These are phyloP conservation scores for Formicarius rufipectus DNA, from an alignment of 2,113 vertebrate genomes.

Conservation along the genomic window DNA sequence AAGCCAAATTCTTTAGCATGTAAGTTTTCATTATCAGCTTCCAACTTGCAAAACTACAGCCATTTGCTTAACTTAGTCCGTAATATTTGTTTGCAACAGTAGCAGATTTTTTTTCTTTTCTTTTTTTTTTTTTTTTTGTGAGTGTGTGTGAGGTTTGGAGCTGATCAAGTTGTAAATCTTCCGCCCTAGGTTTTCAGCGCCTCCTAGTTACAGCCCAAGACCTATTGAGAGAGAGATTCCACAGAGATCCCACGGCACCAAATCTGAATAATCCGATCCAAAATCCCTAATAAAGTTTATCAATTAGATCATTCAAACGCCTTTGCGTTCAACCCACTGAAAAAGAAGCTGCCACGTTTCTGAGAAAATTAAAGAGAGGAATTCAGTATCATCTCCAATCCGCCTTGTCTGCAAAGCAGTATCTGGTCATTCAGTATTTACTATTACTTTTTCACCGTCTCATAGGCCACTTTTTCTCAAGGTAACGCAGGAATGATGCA, in stretches of 20 bases:
- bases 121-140: neutral
- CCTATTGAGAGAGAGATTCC: constrained; percentile 40
- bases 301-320: neutral
- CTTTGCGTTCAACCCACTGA: neutral
- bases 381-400: neutral
- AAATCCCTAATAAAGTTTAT: constrained; percentile 24
- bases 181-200: constrained; percentile 73
- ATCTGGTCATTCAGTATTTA: neutral
- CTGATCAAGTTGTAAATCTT: constrained; percentile 76
- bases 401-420: neutral
- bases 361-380: neutral
- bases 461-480: neutral
- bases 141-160: constrained; percentile 25
- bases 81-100: constrained; percentile 72
- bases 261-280: neutral
- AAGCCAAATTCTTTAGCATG: constrained; percentile 34
- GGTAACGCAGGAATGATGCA: neutral
- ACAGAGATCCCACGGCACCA: neutral
- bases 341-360: neutral
- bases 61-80: constrained; percentile 75
- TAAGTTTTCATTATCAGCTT: constrained; percentile 67
- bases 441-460: neutral
- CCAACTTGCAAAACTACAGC: constrained; percentile 52
- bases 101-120: constrained; percentile 26
- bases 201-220: constrained; percentile 75